Conservation (phyloP, 2,113 vertebrate species). For the Podarcis muralis region DNA sequence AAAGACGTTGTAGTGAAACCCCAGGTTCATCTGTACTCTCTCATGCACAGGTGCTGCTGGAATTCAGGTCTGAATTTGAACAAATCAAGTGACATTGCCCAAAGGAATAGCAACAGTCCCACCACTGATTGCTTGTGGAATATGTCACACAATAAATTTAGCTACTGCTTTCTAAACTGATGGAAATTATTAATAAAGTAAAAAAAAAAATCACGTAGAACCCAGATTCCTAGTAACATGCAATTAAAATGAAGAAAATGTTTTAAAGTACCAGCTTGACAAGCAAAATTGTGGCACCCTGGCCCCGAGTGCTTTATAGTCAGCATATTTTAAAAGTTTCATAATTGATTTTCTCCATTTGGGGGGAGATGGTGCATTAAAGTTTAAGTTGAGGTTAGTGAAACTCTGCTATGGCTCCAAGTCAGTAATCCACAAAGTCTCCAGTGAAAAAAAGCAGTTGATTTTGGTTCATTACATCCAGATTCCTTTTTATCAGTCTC, state of each 20-base stretch:
- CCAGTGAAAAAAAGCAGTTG: neutral
- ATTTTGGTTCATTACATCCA: neutral
- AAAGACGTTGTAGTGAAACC: neutral
- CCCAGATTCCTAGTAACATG: neutral
- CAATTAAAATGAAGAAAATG: neutral
- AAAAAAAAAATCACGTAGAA: neutral
- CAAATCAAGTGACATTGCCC: neutral
- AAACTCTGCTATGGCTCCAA: constrained; percentile 4
- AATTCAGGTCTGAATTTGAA: neutral
- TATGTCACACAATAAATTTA: neutral
- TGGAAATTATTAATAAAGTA: neutral
- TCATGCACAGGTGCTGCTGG: neutral
- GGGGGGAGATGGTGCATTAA: neutral
- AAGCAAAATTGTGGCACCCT: neutral
- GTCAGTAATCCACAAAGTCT: constrained; percentile 33
- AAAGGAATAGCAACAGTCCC: neutral
- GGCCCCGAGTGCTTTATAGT: neutral
- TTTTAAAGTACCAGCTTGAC: neutral
- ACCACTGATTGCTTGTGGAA: no score
- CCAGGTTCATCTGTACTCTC: no score
- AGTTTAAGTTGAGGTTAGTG: neutral
- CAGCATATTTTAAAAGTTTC: neutral
- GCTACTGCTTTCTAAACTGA: neutral
- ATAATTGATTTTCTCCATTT: neutral
- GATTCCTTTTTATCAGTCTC: neutral